Conservation (phyloP, 2,888 invertebrate genomes). For the Lissonota sp. region DNA sequence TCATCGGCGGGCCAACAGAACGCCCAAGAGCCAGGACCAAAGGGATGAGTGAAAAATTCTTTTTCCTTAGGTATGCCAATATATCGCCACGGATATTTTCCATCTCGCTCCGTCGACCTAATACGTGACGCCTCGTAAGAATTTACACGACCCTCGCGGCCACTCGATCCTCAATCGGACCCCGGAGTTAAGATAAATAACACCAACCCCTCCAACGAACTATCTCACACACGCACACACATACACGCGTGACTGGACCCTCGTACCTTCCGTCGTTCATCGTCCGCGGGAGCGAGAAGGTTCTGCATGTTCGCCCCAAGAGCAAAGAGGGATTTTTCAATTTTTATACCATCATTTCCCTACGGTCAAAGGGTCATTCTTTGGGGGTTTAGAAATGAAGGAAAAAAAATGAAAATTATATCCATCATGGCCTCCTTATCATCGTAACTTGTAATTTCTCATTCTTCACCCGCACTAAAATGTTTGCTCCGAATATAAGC, state of each 20-base stretch:
- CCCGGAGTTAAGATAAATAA: conserved; percentile 78
- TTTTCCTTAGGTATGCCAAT: conserved; percentile 83
- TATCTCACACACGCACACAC: conserved; percentile 20
- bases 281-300: conserved; percentile 6
- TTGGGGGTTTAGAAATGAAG: conserved; percentile 20
- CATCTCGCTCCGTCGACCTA: conserved; percentile 61
- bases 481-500: background rate
- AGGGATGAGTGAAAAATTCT: conserved; percentile 80
- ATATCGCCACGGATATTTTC: conserved; percentile 77
- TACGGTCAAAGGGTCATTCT: conserved; percentile 30
- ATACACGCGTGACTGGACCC: conserved; percentile 27
- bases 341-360: conserved; percentile 52
- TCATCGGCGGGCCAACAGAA: conserved; percentile 44
- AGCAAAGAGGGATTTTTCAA: conserved; percentile 52
- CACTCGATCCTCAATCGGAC: conserved; percentile 68
- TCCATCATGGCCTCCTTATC: conserved; percentile 27
- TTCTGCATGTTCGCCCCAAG: conserved; percentile 27
- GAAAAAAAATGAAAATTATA: conserved; percentile 21
- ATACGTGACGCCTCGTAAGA: conserved; percentile 82
- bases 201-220: conserved; percentile 69
- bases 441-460: conserved; percentile 22
- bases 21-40: conserved; percentile 25
- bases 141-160: conserved; percentile 70
- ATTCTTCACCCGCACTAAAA: background rate
- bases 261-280: conserved; percentile 39